These are phyloP conservation scores for Rotaria sp. DNA, from an alignment of 2,888 invertebrate genomes.

Conservation along the genomic window DNA sequence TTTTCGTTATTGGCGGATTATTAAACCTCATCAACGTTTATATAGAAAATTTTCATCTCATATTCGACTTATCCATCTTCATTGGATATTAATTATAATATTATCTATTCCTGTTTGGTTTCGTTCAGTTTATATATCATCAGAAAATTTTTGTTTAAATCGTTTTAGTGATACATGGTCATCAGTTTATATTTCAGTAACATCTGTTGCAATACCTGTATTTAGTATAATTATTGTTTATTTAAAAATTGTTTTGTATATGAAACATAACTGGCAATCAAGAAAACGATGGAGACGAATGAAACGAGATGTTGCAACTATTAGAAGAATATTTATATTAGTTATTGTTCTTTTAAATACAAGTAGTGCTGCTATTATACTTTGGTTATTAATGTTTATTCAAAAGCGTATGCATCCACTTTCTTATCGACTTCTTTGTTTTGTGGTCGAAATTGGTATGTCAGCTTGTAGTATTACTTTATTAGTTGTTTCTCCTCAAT, in stretches of 20 bases:
- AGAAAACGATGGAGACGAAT: not conserved
- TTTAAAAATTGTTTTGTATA: not conserved
- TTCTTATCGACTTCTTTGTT: not conserved
- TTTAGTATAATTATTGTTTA: not conserved
- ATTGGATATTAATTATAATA: not conserved
- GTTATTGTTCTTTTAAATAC: not conserved
- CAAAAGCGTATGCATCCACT: not conserved
- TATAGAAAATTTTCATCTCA: not conserved
- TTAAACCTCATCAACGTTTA: not conserved
- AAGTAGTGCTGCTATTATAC: not conserved
- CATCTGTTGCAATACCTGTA: not conserved
- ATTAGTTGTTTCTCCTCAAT: not conserved
- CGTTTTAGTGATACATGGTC: not conserved
- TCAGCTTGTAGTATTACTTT: not conserved
- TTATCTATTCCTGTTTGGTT: not conserved
- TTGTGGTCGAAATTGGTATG: not conserved
- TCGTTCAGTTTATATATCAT: not conserved
- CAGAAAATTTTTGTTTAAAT: not conserved
- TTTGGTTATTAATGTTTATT: not conserved
- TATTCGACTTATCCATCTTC: not conserved
- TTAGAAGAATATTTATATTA: not conserved
- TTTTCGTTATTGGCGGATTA: not conserved
- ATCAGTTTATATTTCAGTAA: not conserved
- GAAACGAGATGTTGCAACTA: not conserved
- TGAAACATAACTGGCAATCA: not conserved